Base-by-base conservation (phyloP, 2,113 vertebrate genomes). In the Pao palembangensis region DNA sequence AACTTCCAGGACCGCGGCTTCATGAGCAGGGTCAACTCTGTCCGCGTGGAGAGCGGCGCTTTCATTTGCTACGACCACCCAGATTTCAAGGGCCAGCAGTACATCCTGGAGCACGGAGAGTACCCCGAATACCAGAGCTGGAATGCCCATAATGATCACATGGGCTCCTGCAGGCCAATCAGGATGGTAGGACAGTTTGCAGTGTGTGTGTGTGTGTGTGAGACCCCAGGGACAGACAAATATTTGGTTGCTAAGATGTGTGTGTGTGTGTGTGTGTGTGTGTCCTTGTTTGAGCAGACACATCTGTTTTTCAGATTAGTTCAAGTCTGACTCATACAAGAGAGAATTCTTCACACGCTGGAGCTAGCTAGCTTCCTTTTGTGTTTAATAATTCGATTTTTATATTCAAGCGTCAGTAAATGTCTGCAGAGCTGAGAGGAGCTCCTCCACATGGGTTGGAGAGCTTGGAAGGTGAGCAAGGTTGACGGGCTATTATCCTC, bases 1-100 rank as follows among this genome's bases (percentile, higher is more conserved):
- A 96, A 92, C 91, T 95, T 98, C 86, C 95, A 95, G 88, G 94
- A 94, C 73, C 84, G 90, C 15, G 94, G 94, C 13, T 96, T 97
- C 76, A 89, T 93, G 91, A 94, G 93, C 85, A 80, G 91, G 0
- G 94, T 96, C 31, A 96, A 95, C 88, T 96, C 95, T 57, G 88
- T 95, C 80, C 89, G 90, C 0, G 93, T 96, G 75, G 93, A 94
- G 84, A 96, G 93, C 0, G 91, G 93, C 0, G 93, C 95, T 18
- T 99, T 93, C 91, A 77, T 95, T 85, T 96, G 95, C 87, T 98
- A 86, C 0, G 90, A 94, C 67, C 94, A 95, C 79, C 92, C 94
- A 0, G 90, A 96, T 82, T 96, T 95, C 83, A 92, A 86, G 74
- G 95, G 94, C 56, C 94, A 94, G 78, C 95, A 96, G 86, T 97